Evolutionary conservation across 2,797 vertebrate species (phyloP), one percentile per base, ranked within the genome.

Genomic region (Acrocephalus scirpaceus): DNA sequence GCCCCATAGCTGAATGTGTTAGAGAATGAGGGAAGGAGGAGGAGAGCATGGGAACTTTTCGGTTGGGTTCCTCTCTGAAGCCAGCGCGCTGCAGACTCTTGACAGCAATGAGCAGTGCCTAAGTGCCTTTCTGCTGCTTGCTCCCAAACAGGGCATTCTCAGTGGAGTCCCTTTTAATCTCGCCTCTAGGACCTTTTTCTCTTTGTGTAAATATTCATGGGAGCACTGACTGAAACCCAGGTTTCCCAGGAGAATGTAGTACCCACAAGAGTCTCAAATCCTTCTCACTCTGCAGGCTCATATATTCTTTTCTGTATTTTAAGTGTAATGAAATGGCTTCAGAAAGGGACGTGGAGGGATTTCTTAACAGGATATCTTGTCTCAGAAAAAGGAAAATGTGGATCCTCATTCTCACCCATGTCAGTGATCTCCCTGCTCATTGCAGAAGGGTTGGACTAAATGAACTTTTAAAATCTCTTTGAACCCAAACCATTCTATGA

Each of bases 131-230:
- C 88, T 88, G 76, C 76, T 88, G 62, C 90, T 94, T 95, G 65
- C 87, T 83, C 88, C 79, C 92, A 92, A 93, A 32, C 45, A 84
- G 66, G 50, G 38, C 34, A 74, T 86, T 89, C 86, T 88, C 93
- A 50, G 51, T 40, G 74, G 90, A 95, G 20, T 26, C 11, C 77
- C 61, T 75, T 88, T 88, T 92, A 94, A 93, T 87, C 44, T 86
- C 0, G 3, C 66, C 83, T 91, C 58, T 44, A 88, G 94, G 71
- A 93, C 67, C 29, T 73, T 93, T 92, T 91, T 75, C 77, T 88
- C 77, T 79, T 79, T 1, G 2, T 79, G 84, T 92, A 96, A 96
- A 91, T 96, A 92, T 95, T 96, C 87, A 94, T 79, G 72, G 91
- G 20, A 89, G n/a, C 71, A 66, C 44, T 87, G 89, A 79, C 67